A percentile compares a stretch with the other conserved stretches of the same genome.
phyloP scores from a whole-genome alignment of 2,113 vertebrate species.

The Entomyzon cyanotis region DNA sequence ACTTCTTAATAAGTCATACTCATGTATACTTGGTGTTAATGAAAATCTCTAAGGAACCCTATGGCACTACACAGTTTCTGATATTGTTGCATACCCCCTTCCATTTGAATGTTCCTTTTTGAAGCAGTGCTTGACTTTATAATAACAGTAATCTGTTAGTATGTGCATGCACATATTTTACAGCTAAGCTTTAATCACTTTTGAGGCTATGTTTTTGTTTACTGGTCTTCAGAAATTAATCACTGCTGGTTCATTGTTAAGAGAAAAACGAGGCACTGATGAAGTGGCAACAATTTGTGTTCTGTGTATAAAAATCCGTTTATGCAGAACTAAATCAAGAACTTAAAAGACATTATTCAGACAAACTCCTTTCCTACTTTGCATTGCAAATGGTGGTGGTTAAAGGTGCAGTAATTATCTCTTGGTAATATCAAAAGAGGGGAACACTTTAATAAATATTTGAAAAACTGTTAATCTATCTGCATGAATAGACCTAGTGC shows the following conservation, averaged over 20 bases:
- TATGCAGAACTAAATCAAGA: conserved; percentile 63
- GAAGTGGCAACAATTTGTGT: conserved; percentile 73
- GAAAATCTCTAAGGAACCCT: not conserved
- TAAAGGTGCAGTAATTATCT: not conserved
- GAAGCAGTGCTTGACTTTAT: not conserved
- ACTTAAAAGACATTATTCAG: conserved; percentile 30
- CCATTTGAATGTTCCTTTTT: not conserved
- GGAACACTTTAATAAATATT: not conserved
- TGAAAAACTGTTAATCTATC: not conserved
- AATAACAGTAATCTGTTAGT: not conserved
- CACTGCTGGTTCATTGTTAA: conserved; percentile 74
- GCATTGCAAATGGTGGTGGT: not conserved
- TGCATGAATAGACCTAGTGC: not conserved
- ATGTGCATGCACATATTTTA: not conserved
- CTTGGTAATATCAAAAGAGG: not conserved
- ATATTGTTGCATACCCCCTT: not conserved
- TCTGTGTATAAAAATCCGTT: conserved; percentile 73
- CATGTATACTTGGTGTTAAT: not conserved
- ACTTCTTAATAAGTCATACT: not conserved
- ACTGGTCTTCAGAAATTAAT: conserved; percentile 79
- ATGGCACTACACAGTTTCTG: not conserved
- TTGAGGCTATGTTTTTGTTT: conserved; percentile 73
- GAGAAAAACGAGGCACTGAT: conserved; percentile 79
- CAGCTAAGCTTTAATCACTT: conserved; percentile 67
- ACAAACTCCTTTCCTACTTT: not conserved